Percentiles rank a stretch among this genome's conserved stretches.
phyloP scores from a whole-genome alignment of 2,797 vertebrate genomes.

The Myotis myotis region DNA sequence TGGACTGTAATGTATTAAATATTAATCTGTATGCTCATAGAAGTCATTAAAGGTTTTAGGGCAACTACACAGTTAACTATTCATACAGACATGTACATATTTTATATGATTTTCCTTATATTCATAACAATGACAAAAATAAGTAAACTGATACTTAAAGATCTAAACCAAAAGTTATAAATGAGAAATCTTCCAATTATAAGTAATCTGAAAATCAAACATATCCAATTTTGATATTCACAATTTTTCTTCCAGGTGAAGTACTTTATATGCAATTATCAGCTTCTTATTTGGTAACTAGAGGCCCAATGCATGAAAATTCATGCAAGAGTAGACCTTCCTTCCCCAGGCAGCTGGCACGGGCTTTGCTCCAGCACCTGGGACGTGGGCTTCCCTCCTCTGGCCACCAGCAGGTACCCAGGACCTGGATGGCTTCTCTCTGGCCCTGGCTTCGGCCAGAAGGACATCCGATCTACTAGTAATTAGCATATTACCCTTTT shows the following conservation, averaged over 20 bases:
- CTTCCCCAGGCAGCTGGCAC: too few relatives aligned
- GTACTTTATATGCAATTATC: background rate
- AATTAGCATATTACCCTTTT: too few relatives aligned
- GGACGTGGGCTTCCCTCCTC: too few relatives aligned
- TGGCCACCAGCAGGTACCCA: too few relatives aligned
- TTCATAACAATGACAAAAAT: slow-evolving; percentile 31
- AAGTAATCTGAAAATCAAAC: slow-evolving; percentile 43
- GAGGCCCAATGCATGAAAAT: too few relatives aligned
- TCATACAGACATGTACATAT: slow-evolving; percentile 32
- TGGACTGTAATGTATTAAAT: slow-evolving; percentile 52
- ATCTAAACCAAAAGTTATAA: slow-evolving; percentile 38
- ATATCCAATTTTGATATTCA: background rate
- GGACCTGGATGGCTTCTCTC: too few relatives aligned
- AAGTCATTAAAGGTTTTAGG: slow-evolving; percentile 53
- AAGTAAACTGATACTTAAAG: slow-evolving; percentile 9
- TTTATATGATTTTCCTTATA: slow-evolving; percentile 58
- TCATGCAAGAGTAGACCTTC: too few relatives aligned
- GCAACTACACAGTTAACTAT: slow-evolving; percentile 48
- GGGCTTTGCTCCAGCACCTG: too few relatives aligned
- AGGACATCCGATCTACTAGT: too few relatives aligned
- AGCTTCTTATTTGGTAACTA: slow-evolving; percentile 23
- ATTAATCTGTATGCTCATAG: slow-evolving; percentile 61
- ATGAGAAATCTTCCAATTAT: background rate
- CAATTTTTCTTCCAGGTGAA: slow-evolving; percentile 40
- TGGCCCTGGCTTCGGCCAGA: too few relatives aligned